These are phyloP conservation scores for Podarcis raffonei DNA, from an alignment of 2,113 vertebrate genomes.

Conservation along the genomic window DNA sequence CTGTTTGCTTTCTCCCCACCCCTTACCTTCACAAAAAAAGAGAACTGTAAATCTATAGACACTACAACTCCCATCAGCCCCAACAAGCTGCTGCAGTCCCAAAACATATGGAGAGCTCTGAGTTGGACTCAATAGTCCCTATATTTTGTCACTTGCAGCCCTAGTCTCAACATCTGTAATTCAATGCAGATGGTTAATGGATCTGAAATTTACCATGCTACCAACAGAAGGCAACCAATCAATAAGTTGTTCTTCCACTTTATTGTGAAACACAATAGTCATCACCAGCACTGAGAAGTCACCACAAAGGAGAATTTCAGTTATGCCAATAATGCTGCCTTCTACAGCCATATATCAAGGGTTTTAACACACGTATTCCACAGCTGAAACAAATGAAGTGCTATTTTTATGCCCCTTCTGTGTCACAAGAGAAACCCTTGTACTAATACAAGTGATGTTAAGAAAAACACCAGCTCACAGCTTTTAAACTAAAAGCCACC, in stretches of 20 bases:
- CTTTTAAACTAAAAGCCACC: slow-evolving; percentile 41
- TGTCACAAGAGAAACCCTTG: slow-evolving; percentile 1
- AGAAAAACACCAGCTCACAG: slow-evolving; percentile 5
- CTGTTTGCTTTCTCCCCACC: slow-evolving; percentile 1
- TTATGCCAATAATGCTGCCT: not conserved
- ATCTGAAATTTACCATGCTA: slow-evolving; percentile 31
- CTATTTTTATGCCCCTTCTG: slow-evolving; percentile 38
- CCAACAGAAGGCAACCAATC: slow-evolving; percentile 1
- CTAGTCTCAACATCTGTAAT: slow-evolving; percentile 23
- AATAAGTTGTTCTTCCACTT: not conserved
- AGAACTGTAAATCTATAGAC: slow-evolving; percentile 21
- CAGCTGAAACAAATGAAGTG: slow-evolving; percentile 38
- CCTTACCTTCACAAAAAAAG: slow-evolving; percentile 51
- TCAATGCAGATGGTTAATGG: not conserved
- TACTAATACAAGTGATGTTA: slow-evolving; percentile 34
- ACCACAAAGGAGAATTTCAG: not conserved
- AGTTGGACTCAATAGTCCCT: no score
- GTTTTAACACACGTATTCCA: slow-evolving; percentile 10
- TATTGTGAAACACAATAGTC: not conserved
- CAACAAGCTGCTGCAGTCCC: not conserved
- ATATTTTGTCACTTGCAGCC: not conserved
- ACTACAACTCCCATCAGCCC: no score
- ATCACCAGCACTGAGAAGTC: not conserved
- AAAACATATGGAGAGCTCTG: no score
- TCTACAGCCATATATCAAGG: not conserved